Evolutionary conservation across 37 sponge, comb jelly and placozoan species (phyloP).

Genomic region (Axinella damicornis): DNA sequence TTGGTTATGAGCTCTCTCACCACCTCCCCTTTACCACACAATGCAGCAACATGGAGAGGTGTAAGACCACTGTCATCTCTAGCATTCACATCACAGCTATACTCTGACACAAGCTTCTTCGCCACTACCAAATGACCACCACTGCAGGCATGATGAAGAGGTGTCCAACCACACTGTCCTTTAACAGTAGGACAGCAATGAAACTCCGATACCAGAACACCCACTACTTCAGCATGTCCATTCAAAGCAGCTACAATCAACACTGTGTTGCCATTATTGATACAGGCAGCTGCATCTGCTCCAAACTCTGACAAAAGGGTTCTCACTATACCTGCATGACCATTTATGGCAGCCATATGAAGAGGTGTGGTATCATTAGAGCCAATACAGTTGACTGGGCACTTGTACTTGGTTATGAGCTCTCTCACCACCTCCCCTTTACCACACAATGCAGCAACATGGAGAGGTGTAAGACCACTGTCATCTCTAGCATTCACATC

Average conservation of each 20-base stretch:
- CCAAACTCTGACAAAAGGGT: not conserved
- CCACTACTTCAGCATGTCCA: too few species aligned
- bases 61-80: not conserved
- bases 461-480: not conserved
- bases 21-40: not conserved
- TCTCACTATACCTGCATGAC: not conserved
- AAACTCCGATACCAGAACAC: too few species aligned
- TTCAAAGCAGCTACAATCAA: too few species aligned
- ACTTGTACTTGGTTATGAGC: too few species aligned
- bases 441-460: not conserved
- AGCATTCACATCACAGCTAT: conserved; percentile 1
- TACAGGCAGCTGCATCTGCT: too few species aligned
- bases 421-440: not conserved
- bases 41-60: not conserved
- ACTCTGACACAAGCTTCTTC: not conserved
- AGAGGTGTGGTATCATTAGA: not conserved
- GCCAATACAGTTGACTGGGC: too few species aligned
- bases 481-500: not conserved
- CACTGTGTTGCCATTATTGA: too few species aligned
- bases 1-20: not conserved
- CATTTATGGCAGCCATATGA: not conserved
- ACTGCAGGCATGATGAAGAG: too few species aligned
- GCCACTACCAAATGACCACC: too few species aligned
- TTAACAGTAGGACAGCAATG: too few species aligned
- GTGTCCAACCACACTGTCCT: too few species aligned